Percentiles rank a stretch among this genome's conserved stretches.
Conservation (phyloP, 2,888 invertebrate species). For the Zelleria hepariella region DNA sequence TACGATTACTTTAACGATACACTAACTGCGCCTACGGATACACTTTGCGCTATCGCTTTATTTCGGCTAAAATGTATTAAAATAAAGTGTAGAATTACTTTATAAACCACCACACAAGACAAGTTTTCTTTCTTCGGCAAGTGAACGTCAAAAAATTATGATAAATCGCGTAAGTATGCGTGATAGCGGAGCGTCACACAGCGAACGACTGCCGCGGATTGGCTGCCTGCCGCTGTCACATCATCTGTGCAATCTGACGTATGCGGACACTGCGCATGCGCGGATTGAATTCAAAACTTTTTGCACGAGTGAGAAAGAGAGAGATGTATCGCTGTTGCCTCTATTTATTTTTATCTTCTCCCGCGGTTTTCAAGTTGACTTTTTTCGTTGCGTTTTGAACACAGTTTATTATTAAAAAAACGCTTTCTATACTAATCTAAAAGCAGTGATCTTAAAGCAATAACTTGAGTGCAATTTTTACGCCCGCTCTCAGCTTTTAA, state of each 20-base stretch:
- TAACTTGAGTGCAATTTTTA: not conserved
- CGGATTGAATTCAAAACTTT: constrained; percentile 40
- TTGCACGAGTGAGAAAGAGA: constrained; percentile 30
- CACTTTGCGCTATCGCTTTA: not conserved
- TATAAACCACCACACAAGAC: not conserved
- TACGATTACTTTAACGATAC: not conserved
- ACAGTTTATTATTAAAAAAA: too few relatives aligned
- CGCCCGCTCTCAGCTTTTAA: not conserved
- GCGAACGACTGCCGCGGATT: constrained; percentile 40
- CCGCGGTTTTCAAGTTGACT: constrained; percentile 8
- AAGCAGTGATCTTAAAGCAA: not conserved
- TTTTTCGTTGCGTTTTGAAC: too few relatives aligned
- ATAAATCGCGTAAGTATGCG: constrained; percentile 28
- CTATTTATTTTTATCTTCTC: constrained; percentile 6
- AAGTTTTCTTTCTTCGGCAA: constrained; percentile 8
- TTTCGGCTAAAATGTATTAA: not conserved
- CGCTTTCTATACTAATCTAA: too few relatives aligned
- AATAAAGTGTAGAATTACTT: not conserved
- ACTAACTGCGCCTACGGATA: not conserved
- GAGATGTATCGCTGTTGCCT: constrained; percentile 8
- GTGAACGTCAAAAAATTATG: constrained; percentile 44
- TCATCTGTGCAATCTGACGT: constrained; percentile 34
- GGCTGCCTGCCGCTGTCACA: constrained; percentile 43
- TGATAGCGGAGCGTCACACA: constrained; percentile 38
- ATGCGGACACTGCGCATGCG: constrained; percentile 51